phyloP scores from a whole-genome alignment of 2,113 vertebrate species.

The Coracopsis vasa region DNA sequence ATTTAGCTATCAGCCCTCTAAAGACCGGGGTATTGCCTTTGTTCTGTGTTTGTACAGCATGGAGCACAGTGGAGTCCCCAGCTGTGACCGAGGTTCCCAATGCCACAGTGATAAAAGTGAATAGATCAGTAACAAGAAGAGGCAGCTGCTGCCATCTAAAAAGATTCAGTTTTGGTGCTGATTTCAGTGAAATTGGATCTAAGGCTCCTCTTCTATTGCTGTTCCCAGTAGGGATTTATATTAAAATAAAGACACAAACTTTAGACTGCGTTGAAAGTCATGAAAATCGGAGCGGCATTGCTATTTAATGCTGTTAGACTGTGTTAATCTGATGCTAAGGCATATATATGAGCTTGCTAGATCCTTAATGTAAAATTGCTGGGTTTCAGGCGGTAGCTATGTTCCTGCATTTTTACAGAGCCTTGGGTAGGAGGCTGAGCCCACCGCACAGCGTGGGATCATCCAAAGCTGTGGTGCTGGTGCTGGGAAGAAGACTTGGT shows the following conservation, averaged over 20 bases:
- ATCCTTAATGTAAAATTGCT: background rate
- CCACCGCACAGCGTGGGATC: fast-evolving
- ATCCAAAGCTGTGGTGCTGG: background rate
- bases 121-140: slow-evolving; percentile 38
- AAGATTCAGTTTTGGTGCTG: slow-evolving; percentile 9
- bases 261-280: background rate
- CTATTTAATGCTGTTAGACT: background rate
- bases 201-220: background rate
- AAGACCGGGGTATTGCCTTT: slow-evolving; percentile 55
- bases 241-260: slow-evolving; percentile 35
- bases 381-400: background rate
- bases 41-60: slow-evolving; percentile 57
- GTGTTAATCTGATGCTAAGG: background rate
- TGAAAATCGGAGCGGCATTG: background rate
- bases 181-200: slow-evolving; percentile 25
- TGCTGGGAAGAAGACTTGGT: background rate
- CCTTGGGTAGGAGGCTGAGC: background rate
- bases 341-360: background rate
- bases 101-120: slow-evolving; percentile 58
- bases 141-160: slow-evolving; percentile 42
- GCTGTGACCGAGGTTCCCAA: slow-evolving; percentile 56
- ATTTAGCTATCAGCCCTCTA: slow-evolving; percentile 56
- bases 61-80: slow-evolving; percentile 41
- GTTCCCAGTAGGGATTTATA: background rate
- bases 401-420: background rate